Evolutionary conservation across 2,113 vertebrate genomes (phyloP), one percentile per base, ranked within the genome.

Genomic region (Herpetotheres cachinnans): DNA sequence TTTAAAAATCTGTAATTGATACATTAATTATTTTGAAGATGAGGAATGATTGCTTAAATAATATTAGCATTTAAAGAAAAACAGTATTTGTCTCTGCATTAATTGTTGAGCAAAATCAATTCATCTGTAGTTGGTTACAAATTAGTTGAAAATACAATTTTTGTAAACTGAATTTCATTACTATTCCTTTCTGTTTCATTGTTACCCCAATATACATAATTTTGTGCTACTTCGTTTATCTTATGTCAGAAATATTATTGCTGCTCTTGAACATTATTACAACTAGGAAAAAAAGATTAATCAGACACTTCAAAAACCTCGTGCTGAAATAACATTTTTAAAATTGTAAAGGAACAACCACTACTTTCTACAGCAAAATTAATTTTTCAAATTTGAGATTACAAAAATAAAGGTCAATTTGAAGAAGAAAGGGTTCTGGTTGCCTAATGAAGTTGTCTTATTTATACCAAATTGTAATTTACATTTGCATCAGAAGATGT

Each of bases 171-270:
- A 67, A 79, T 92, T 97, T 92, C 80, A 90, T 96, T 93, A 61
- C 76, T 90, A 1, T 15, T 90, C 40, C 9, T 67, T 85, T 91
- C 49, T 40, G 9, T 89, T 88, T 84, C 46, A 54, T 95, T 95
- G 29, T 88, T 90, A 86, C 70, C 73, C 63, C 73, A 89, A 78
- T 96, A 77, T 77, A 92, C 82, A 44, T 86, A 96, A 86, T 95
- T 96, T 87, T 59, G 49, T 77, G 58, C 42, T 62, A 55, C 44
- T 95, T 86, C n/a, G 0, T 97, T 97, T 94, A 36, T 98, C 95
- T 96, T 61, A 49, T 91, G 89, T 93, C 93, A 94, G 95, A 87
- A 92, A 65, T 85, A 89, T 78, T 93, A 84, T 74, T 94, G 56
- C 70, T 81, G 30, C 26, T 95, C 67, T 95, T 4, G 4, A 74